Base-by-base conservation (phyloP, 2,888 invertebrate species). In the Drosophila mimica region DNA sequence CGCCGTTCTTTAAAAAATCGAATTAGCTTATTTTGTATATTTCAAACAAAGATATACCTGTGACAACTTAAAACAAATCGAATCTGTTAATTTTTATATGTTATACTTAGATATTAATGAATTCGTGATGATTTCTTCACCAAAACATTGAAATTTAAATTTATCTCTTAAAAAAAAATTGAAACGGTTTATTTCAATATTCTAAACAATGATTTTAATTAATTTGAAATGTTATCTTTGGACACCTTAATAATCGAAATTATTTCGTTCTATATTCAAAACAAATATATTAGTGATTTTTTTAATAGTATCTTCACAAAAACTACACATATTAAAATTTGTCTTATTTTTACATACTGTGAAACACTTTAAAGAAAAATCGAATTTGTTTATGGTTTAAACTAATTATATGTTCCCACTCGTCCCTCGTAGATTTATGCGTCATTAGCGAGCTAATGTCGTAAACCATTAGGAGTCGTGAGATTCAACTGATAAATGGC, bases 401-500 rank as follows among this genome's bases (percentile, higher is more conserved):
- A 17, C 15, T 3, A 28, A 25, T 13, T 15, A 25, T 46, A 25
- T 15, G 2, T 7, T 20, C 1, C n/a, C 30, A 30, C 17, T 11
- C 15, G n/a, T 40, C 2, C 5, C 28, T 20, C 4, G 20, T 15
- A 8, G 46, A 20, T 46, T 15, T 20, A 25, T 11, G 13, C 9
- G 20, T 51, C 43, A 17, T 63, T 40, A 31, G n/a, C 48, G 33
- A 31, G 53, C 4, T 62, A 78, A 75, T 75, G 49, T 9, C 1
- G 1, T 17, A 73, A 38, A 2, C 17, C 60, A 76, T 79, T 76
- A 77, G 11, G n/a, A 33, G 38, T n/a, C 8, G 3, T 20, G 49
- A 34, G 20, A 49, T 28, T 15, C 13, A 30, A 31, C 34, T 40
- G 70, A 60, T 58, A 65, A 52, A 34, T 17, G 5, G 2, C 5